Evolutionary conservation across 2,113 vertebrate genomes (phyloP), one percentile per base, ranked within the genome.

Genomic region (Toxostoma redivivum): DNA sequence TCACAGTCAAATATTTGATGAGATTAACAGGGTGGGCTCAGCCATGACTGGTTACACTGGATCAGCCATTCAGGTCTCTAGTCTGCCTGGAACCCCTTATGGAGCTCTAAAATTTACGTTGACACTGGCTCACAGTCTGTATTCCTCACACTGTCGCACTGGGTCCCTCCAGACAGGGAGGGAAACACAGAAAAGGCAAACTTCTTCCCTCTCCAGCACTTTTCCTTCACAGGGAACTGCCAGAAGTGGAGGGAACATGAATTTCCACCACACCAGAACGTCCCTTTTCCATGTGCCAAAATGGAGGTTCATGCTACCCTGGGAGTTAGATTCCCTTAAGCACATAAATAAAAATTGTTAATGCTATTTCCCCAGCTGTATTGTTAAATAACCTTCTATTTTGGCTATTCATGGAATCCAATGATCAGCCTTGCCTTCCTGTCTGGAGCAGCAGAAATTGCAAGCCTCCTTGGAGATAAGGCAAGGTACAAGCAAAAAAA

Each of bases 391-490:
- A 37, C 31, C 15, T 67, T 64, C 61, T 81, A 24, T 48, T 93
- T 67, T 4, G 2, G 21, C 33, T 38, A 33, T 56, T 77, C 38
- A 37, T 35, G 37, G 23, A 16, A n/a, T 85, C 19, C 48, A 21
- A 0, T 69, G 62, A 81, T 85, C 62, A 82, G 44, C 35, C n/a
- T 88, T 54, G 57, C 62, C 71, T 78, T 86, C 37, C 66, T 77
- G 25, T 65, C 57, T 54, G 11, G 30, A 92, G 28, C 27, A 90
- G 61, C 66, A 79, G 38, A n/a, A 56, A 91, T 91, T 90, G 66
- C 57, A 93, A 92, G 12, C 31, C 38, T 93, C 45, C 90, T 90
- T 88, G 74, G 66, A 95, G 70, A 58, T 80, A 90, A 88, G 61
- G 53, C 37, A 72, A 90, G 37, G 71, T 93, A 82, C 62, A 90